Evolutionary conservation across 2,113 vertebrate species (phyloP).

Genomic region (Coreoperca whiteheadi): DNA sequence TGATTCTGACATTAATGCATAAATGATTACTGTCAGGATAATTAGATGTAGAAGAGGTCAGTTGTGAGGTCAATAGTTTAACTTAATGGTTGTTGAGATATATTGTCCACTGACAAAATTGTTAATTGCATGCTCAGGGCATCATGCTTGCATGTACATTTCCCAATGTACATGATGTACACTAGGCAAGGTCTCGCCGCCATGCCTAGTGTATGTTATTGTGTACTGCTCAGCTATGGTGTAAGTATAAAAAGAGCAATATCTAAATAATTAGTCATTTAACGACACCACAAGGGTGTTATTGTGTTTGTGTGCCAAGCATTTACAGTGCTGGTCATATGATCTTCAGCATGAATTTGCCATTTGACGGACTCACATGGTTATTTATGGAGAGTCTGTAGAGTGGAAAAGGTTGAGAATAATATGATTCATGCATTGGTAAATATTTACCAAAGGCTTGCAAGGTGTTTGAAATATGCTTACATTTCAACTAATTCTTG

Average conservation of each 20-base stretch:
- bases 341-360: background rate
- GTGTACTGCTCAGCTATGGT: too few relatives aligned
- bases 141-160: background rate
- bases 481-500: too few relatives aligned
- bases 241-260: background rate
- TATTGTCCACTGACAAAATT: background rate
- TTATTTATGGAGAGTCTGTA: background rate
- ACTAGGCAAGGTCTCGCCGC: background rate
- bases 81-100: background rate
- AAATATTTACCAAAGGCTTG: background rate
- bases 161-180: too few relatives aligned
- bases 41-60: background rate
- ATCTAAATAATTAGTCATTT: background rate
- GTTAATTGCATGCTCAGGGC: background rate
- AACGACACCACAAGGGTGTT: background rate
- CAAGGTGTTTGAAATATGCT: background rate
- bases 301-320: background rate
- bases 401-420: background rate
- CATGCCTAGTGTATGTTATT: background rate
- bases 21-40: background rate
- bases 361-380: background rate
- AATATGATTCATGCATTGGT: background rate
- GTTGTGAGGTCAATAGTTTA: background rate
- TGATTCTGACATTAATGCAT: background rate
- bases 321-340: background rate